Percentiles rank a stretch among this genome's conserved stretches.
These are phyloP conservation scores for Tragelaphus scriptus DNA, from an alignment of 2,113 vertebrate genomes.

Conservation along the genomic window DNA sequence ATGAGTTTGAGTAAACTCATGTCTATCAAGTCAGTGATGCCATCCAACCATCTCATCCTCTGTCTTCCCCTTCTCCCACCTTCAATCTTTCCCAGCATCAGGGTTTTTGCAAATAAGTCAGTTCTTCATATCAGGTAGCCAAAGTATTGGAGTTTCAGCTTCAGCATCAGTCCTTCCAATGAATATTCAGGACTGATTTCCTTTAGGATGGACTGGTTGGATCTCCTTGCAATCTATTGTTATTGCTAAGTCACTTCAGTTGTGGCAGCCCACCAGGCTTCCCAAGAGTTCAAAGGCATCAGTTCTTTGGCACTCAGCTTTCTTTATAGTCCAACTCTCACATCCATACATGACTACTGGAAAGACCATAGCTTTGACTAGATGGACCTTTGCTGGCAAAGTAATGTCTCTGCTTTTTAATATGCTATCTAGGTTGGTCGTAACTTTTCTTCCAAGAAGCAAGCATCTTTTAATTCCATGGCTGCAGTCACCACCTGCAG, in stretches of 20 bases:
- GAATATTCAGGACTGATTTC: neutral
- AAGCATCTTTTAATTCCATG: neutral
- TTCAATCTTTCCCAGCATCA: neutral
- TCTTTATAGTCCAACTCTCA: neutral
- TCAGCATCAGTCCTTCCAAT: neutral
- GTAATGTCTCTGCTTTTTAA: neutral
- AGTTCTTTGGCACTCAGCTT: neutral
- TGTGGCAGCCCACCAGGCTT: too few relatives aligned
- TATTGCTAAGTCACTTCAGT: too few relatives aligned
- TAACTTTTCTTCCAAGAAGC: neutral
- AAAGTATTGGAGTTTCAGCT: neutral
- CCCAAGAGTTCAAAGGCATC: neutral
- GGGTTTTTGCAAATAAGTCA: neutral
- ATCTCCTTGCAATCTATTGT: neutral
- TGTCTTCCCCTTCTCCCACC: fast-evolving
- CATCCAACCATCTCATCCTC: neutral
- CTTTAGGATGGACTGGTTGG: neutral
- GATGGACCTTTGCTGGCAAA: neutral
- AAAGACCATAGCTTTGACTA: neutral
- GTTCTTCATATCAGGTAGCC: neutral
- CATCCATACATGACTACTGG: neutral
- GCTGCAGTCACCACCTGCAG: neutral
- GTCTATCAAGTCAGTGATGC: neutral
- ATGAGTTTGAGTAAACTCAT: neutral
- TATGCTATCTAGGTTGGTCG: neutral